These are phyloP conservation scores for Euphydryas editha DNA, from an alignment of 2,888 invertebrate species.

Conservation along the genomic window DNA sequence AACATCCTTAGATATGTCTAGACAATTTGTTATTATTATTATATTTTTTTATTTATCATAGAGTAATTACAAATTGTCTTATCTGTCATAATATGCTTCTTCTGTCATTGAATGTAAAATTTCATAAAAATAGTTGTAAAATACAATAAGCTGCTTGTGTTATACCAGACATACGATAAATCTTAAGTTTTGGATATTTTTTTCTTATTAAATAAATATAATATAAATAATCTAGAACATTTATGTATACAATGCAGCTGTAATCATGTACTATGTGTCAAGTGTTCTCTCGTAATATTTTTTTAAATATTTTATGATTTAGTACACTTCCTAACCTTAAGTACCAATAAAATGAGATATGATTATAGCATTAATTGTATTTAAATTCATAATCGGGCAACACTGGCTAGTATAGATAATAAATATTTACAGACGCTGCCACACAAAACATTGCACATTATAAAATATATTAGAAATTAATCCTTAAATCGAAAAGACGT, in stretches of 20 bases:
- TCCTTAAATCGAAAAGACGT: slow-evolving; percentile 44
- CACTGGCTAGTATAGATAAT: slow-evolving; percentile 43
- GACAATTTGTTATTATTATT: slow-evolving; percentile 27
- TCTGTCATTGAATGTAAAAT: slow-evolving; percentile 19
- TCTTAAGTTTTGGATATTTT: slow-evolving; percentile 1
- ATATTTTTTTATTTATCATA: background rate
- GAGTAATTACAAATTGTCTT: slow-evolving; percentile 27
- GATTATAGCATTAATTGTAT: background rate
- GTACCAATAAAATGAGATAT: slow-evolving; percentile 17
- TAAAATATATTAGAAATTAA: slow-evolving; percentile 45
- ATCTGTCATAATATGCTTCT: slow-evolving; percentile 19
- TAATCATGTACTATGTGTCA: background rate
- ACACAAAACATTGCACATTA: slow-evolving; percentile 44
- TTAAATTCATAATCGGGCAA: slow-evolving; percentile 30
- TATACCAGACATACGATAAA: background rate
- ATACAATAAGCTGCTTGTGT: slow-evolving; percentile 15
- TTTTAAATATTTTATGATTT: slow-evolving; percentile 2
- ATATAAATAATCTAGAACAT: background rate
- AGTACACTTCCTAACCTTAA: slow-evolving; percentile 4
- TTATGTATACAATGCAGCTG: slow-evolving; percentile 4
- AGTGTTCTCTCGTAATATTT: background rate
- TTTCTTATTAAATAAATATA: background rate
- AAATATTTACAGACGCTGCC: slow-evolving; percentile 44
- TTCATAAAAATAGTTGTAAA: slow-evolving; percentile 17
- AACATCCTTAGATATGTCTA: slow-evolving; percentile 20